Evolutionary conservation across 2,113 vertebrate species (phyloP).

Genomic region (Tapirus terrestris): DNA sequence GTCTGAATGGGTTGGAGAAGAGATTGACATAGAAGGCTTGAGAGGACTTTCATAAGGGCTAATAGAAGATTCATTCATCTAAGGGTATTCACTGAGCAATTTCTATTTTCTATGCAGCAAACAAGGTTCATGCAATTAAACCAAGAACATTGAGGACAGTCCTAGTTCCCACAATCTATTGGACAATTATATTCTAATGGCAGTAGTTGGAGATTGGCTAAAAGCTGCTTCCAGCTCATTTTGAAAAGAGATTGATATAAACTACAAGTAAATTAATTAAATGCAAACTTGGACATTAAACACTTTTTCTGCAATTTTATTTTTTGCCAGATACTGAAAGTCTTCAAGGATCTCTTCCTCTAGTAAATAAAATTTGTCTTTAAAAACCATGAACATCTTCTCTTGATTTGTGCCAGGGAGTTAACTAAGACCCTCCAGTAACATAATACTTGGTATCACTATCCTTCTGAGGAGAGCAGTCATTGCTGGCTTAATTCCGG

Average conservation of each 20-base stretch:
- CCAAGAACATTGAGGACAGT: neutral
- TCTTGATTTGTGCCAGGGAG: constrained; percentile 28
- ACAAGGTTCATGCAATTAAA: neutral
- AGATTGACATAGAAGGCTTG: neutral
- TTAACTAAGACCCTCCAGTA: neutral
- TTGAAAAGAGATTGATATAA: neutral
- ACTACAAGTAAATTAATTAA: constrained; percentile 41
- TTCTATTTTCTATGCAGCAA: neutral
- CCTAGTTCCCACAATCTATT: neutral
- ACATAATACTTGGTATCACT: neutral
- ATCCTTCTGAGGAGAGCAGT: neutral
- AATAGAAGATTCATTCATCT: neutral
- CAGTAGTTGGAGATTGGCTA: neutral
- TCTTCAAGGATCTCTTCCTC: neutral
- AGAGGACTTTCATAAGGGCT: neutral
- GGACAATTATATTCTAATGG: neutral
- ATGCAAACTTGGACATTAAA: neutral
- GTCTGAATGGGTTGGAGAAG: neutral
- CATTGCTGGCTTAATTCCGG: neutral
- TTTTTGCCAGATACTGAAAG: neutral
- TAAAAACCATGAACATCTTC: neutral
- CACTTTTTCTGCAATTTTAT: neutral
- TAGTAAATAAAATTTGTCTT: neutral
- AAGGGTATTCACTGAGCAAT: neutral
- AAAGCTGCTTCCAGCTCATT: neutral